These are phyloP conservation scores for Epinephelus awoara DNA, from an alignment of 2,797 vertebrate genomes.

Conservation along the genomic window DNA sequence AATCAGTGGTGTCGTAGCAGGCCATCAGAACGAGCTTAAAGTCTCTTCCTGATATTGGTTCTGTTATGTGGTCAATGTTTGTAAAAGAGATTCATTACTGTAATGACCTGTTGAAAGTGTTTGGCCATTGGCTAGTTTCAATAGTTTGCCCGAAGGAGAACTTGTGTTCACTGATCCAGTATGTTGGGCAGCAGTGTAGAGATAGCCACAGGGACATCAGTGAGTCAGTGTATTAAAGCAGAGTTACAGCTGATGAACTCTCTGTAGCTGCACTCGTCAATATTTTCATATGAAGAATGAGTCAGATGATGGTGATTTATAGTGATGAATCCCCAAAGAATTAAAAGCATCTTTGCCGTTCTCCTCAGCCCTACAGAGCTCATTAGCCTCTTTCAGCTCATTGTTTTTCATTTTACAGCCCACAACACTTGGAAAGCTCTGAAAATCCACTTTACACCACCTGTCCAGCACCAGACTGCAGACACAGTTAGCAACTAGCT, in stretches of 20 bases:
- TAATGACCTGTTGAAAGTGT: constrained; percentile 38
- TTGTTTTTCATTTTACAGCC: background rate
- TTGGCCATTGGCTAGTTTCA: constrained; percentile 27
- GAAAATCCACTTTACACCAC: no score
- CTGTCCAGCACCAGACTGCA: background rate
- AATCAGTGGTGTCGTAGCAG: background rate
- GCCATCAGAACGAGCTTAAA: constrained; percentile 4
- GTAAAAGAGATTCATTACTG: constrained; percentile 36
- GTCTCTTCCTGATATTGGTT: constrained; percentile 22
- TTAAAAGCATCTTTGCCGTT: background rate
- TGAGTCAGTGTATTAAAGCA: constrained; percentile 11
- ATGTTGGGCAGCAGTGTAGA: constrained; percentile 24
- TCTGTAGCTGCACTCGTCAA: constrained; percentile 10
- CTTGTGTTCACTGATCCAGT: constrained; percentile 45
- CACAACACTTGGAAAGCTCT: background rate
- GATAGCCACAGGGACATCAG: constrained; percentile 19
- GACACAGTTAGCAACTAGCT: background rate
- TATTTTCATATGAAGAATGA: constrained; percentile 16
- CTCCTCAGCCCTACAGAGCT: background rate
- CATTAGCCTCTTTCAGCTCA: background rate
- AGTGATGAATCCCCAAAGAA: background rate
- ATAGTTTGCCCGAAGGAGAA: constrained; percentile 31
- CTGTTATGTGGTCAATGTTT: constrained; percentile 1
- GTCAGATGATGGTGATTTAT: background rate
- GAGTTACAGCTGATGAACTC: constrained; percentile 17